Evolutionary conservation across 2,888 invertebrate species (phyloP).

Genomic region (Nomada fabriciana): DNA sequence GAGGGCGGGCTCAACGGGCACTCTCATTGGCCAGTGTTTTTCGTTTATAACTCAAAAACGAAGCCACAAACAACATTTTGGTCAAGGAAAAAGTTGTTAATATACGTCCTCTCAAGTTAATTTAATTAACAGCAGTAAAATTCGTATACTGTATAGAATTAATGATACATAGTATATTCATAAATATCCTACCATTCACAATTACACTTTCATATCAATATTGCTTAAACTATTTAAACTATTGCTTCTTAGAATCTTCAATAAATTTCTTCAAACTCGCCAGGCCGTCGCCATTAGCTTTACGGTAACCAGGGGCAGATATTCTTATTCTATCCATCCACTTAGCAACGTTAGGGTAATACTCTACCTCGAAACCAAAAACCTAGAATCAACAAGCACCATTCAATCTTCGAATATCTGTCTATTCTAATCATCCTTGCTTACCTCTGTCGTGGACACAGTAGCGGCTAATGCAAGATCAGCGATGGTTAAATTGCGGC

Average conservation of each 20-base stretch:
- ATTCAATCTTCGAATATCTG: not conserved
- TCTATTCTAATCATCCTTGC: not conserved
- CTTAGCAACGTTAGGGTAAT: slow-evolving; percentile 89
- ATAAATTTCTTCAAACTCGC: slow-evolving; percentile 71
- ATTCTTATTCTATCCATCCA: slow-evolving; percentile 88
- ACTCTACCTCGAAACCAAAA: slow-evolving; percentile 80
- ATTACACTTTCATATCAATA: too few species aligned
- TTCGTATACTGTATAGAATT: too few species aligned
- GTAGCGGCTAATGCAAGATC: slow-evolving; percentile 76
- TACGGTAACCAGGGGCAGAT: slow-evolving; percentile 87
- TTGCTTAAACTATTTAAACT: not conserved
- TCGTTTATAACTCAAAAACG: too few species aligned
- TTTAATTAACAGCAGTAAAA: too few species aligned
- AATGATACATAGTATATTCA: too few species aligned
- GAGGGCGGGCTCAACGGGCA: too few species aligned
- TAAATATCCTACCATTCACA: too few species aligned
- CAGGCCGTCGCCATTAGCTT: slow-evolving; percentile 81
- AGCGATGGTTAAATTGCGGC: slow-evolving; percentile 80
- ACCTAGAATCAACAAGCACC: slow-evolving; percentile 62
- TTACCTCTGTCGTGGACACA: slow-evolving; percentile 78
- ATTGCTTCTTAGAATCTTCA: slow-evolving; percentile 4
- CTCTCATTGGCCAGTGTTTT: too few species aligned
- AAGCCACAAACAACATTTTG: too few species aligned
- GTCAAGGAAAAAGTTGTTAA: too few species aligned
- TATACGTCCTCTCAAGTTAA: too few species aligned